A percentile compares a stretch with the other conserved stretches of the same genome.
phyloP scores from a whole-genome alignment of 2,888 invertebrate genomes.

The Erebia aethiops region DNA sequence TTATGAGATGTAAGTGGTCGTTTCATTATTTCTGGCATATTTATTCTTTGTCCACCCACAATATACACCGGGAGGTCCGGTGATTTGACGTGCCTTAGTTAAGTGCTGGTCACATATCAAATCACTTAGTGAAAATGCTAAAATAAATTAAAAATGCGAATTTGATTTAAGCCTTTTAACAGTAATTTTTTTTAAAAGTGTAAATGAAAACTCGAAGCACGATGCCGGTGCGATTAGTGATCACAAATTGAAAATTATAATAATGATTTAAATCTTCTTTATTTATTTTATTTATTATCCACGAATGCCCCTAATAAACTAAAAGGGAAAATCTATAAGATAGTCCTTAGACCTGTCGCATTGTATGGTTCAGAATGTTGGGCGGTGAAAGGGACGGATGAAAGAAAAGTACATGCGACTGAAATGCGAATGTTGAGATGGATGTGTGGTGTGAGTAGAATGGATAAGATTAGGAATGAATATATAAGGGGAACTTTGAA shows the following conservation, averaged over 20 bases:
- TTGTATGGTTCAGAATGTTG: too few species aligned
- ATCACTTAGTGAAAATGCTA: constrained; percentile 30
- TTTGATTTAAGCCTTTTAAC: constrained; percentile 18
- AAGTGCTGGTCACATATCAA: constrained; percentile 46
- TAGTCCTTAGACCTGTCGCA: too few species aligned
- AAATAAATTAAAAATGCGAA: constrained; percentile 27
- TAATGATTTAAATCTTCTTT: background rate
- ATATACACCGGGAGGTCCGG: constrained; percentile 60
- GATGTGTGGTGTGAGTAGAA: too few species aligned
- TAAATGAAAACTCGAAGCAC: constrained; percentile 10
- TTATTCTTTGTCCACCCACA: constrained; percentile 42
- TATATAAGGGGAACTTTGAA: too few species aligned
- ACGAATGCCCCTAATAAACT: too few species aligned
- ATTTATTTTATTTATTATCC: too few species aligned
- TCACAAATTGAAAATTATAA: background rate
- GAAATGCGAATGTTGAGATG: too few species aligned
- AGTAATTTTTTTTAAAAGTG: constrained; percentile 6
- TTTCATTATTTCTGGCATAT: background rate
- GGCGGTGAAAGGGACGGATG: too few species aligned
- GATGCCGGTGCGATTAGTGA: background rate
- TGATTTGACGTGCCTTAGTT: constrained; percentile 54
- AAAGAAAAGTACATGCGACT: too few species aligned
- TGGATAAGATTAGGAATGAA: too few species aligned
- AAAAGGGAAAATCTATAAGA: too few species aligned
- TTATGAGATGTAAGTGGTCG: background rate